These are phyloP conservation scores for Peromyscus leucopus DNA, from an alignment of 2,113 vertebrate genomes.

Conservation along the genomic window DNA sequence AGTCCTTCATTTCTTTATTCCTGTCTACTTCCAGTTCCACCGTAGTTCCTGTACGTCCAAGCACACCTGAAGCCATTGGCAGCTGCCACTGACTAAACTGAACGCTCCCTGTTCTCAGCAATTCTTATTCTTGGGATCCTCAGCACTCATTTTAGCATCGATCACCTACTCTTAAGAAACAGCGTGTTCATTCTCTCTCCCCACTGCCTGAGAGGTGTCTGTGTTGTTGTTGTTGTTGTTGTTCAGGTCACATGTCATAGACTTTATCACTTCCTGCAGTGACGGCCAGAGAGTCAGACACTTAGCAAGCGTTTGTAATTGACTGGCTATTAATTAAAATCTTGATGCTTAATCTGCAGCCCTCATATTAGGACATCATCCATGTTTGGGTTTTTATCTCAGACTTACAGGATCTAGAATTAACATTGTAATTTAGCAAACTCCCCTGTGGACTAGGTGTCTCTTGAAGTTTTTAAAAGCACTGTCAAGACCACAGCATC, in stretches of 20 bases:
- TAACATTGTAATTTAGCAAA: neutral
- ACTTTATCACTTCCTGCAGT: neutral
- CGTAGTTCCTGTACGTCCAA: neutral
- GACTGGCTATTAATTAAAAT: neutral
- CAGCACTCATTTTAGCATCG: neutral
- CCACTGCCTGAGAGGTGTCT: neutral
- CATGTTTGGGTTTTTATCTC: no score
- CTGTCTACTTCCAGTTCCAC: neutral
- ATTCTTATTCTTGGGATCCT: neutral
- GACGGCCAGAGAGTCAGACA: neutral
- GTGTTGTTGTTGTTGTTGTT: neutral
- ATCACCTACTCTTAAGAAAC: neutral
- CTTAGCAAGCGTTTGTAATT: neutral
- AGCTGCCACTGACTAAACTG: neutral
- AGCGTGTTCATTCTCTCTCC: neutral
- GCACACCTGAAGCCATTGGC: neutral
- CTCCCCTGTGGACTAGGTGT: neutral
- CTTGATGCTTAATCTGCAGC: neutral
- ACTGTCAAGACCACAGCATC: neutral
- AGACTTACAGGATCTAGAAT: constrained; percentile 1
- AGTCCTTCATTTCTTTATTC: neutral
- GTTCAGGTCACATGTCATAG: neutral
- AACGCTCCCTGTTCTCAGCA: constrained; percentile 9
- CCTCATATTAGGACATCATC: neutral
- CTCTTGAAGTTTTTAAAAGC: neutral